phyloP scores from a whole-genome alignment of 2,797 vertebrate species.

The Peromyscus attwateri region DNA sequence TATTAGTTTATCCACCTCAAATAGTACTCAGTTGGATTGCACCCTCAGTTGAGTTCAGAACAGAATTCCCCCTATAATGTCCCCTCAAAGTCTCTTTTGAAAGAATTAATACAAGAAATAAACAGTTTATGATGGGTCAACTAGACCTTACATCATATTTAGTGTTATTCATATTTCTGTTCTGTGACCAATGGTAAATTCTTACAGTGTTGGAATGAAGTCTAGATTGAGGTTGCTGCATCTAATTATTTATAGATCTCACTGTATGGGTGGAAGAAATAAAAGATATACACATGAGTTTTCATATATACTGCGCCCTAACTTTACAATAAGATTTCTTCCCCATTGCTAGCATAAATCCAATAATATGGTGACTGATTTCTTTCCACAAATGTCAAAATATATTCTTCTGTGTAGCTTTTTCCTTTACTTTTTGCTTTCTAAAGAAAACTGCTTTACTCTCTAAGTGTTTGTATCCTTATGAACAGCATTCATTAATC shows the following conservation, averaged over 20 bases:
- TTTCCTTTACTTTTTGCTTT: not conserved
- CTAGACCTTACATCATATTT: not conserved
- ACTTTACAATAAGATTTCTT: not conserved
- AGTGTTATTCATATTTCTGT: not conserved
- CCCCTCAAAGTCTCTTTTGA: not conserved
- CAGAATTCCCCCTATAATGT: not conserved
- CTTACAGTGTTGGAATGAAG: not conserved
- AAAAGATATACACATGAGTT: not conserved
- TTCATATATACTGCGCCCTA: not conserved
- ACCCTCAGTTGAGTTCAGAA: not conserved
- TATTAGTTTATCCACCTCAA: not conserved
- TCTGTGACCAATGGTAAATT: not conserved
- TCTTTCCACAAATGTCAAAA: not conserved
- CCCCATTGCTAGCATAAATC: not conserved
- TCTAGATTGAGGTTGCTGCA: not conserved
- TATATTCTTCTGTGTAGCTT: not conserved
- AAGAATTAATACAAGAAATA: not conserved
- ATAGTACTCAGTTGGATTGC: not conserved
- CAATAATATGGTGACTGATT: not conserved
- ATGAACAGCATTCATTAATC: no score
- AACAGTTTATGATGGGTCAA: not conserved
- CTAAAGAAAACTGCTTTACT: not conserved
- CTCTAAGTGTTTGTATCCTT: not conserved
- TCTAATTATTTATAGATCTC: not conserved
- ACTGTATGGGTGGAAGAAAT: not conserved